Evolutionary conservation across 2,113 vertebrate genomes (phyloP).

Genomic region (Bubo scandiacus): DNA sequence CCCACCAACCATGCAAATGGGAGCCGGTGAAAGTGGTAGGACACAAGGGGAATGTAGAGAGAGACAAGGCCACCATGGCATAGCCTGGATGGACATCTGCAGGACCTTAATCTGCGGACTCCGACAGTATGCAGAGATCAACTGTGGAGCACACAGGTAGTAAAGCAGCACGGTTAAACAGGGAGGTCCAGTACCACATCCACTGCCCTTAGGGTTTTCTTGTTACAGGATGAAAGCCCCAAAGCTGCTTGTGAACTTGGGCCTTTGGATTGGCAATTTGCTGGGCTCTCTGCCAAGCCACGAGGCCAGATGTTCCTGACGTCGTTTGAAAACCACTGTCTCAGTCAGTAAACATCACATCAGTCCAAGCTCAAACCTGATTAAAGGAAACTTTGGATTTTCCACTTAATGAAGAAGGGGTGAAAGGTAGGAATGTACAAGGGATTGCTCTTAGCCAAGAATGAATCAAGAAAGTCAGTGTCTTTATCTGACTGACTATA

Average conservation of each 20-base stretch:
- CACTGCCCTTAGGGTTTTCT: not conserved
- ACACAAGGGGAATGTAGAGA: accelerated
- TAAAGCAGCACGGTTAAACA: not conserved
- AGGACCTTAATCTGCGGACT: not conserved
- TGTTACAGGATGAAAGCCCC: not conserved
- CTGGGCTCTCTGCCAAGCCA: slow-evolving; percentile 36
- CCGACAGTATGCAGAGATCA: accelerated
- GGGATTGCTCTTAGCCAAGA: slow-evolving; percentile 22
- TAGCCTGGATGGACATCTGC: not conserved
- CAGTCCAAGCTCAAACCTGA: slow-evolving; percentile 43
- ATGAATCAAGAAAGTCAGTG: slow-evolving; percentile 30
- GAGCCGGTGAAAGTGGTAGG: not conserved
- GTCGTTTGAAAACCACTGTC: slow-evolving; percentile 39
- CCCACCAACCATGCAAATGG: not conserved
- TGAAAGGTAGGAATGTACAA: slow-evolving; percentile 30
- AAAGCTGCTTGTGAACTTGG: not conserved
- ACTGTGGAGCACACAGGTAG: not conserved
- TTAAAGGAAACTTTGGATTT: slow-evolving; percentile 59
- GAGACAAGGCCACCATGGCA: not conserved
- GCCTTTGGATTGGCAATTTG: slow-evolving; percentile 41
- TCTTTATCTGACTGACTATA: not conserved
- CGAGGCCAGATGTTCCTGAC: slow-evolving; percentile 32
- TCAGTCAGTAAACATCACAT: slow-evolving; percentile 45
- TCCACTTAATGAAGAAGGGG: slow-evolving; percentile 27
- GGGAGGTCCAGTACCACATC: not conserved